These are phyloP conservation scores for Amblyjoppa fuscipennis DNA, from an alignment of 2,888 invertebrate species.

Conservation along the genomic window DNA sequence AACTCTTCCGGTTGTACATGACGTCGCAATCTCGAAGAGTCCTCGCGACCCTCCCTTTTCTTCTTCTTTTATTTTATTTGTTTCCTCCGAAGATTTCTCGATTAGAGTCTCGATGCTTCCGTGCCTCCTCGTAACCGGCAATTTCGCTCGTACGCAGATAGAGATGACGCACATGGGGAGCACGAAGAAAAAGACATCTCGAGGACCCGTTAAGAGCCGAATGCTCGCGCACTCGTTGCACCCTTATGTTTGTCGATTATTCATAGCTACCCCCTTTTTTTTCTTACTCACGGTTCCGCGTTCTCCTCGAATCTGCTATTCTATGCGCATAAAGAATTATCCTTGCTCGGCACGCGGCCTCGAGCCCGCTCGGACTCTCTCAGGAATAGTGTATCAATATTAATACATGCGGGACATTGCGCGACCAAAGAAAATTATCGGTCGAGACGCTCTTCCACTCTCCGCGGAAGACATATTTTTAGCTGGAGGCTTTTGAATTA, in stretches of 20 bases:
- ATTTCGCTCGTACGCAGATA: conserved; percentile 17
- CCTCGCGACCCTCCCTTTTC: neutral
- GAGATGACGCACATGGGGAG: conserved; percentile 8
- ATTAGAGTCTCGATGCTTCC: conserved; percentile 31
- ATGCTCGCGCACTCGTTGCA: conserved; percentile 33
- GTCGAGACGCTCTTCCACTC: neutral
- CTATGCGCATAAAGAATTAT: conserved; percentile 55
- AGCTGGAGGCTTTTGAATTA: neutral
- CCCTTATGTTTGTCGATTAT: conserved; percentile 54
- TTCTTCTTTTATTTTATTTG: conserved; percentile 18
- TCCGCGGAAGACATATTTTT: neutral
- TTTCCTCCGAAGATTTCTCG: conserved; percentile 10
- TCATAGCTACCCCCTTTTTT: conserved; percentile 41
- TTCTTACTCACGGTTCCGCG: conserved; percentile 29
- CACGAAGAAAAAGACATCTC: conserved; percentile 44
- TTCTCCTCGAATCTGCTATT: conserved; percentile 9
- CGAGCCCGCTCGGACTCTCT: neutral
- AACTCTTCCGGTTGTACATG: conserved; percentile 59
- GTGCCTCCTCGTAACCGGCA: conserved; percentile 12
- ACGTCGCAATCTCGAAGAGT: conserved; percentile 24
- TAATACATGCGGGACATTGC: conserved; percentile 14
- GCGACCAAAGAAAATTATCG: neutral
- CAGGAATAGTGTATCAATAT: conserved; percentile 51
- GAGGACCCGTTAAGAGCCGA: neutral
- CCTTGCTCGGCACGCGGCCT: conserved; percentile 6